phyloP scores from a whole-genome alignment of 2,888 invertebrate species.

The Tetramorium bicarinatum region DNA sequence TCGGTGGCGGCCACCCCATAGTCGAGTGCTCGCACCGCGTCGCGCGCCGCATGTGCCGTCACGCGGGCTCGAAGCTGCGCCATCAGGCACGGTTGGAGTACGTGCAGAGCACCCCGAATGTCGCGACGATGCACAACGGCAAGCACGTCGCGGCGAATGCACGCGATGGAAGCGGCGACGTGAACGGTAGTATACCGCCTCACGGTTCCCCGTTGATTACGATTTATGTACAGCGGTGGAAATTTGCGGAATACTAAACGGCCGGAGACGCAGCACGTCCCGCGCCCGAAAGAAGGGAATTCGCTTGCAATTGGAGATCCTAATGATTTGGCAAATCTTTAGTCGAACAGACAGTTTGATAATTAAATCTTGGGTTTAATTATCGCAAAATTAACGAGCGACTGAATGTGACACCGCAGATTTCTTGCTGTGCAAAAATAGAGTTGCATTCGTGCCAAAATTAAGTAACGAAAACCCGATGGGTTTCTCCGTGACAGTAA shows the following conservation, averaged over 20 bases:
- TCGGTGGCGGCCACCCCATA: slow-evolving; percentile 63
- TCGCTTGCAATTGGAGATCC: neutral
- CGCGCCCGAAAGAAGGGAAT: neutral
- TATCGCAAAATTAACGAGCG: neutral
- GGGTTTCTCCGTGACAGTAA: neutral
- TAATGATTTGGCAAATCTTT: neutral
- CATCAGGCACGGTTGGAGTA: slow-evolving; percentile 86
- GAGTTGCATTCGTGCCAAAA: slow-evolving; percentile 10
- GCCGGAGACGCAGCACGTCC: neutral
- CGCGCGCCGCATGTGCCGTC: slow-evolving; percentile 79
- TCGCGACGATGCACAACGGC: slow-evolving; percentile 87
- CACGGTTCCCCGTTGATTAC: neutral
- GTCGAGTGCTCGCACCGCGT: slow-evolving; percentile 72
- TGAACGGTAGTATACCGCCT: slow-evolving; percentile 83
- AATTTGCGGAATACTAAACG: slow-evolving; percentile 25
- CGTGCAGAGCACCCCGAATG: slow-evolving; percentile 89
- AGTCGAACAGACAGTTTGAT: neutral
- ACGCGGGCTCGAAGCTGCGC: slow-evolving; percentile 82
- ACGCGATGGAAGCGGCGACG: slow-evolving; percentile 80
- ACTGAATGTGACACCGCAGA: neutral
- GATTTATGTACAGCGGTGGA: neutral
- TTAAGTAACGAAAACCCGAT: neutral
- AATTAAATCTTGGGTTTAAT: neutral
- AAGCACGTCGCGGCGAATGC: slow-evolving; percentile 88
- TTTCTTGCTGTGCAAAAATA: neutral